Evolutionary conservation across 2,797 vertebrate genomes (phyloP), one percentile per base, ranked within the genome.

Genomic region (Rhinichthys osculus): DNA sequence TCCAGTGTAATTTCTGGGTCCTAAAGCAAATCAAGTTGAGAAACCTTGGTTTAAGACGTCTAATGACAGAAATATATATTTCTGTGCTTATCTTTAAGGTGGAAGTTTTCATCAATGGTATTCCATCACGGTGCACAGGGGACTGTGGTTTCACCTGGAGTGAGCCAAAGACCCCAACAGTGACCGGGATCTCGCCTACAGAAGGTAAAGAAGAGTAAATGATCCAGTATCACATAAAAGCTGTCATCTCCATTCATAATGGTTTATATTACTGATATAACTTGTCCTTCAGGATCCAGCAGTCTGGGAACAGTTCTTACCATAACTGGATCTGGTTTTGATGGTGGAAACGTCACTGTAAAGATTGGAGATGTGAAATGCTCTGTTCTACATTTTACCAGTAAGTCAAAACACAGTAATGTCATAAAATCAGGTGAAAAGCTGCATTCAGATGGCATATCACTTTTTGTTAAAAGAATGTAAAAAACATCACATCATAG

Each of bases 101-200:
- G 85, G 92, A 95, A 91, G 95, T 97, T 71, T 90, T 83, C 57
- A 94, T 97, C 89, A 97, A 97, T 9, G 95, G 93, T 38, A 95
- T 97, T 84, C 93, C 92, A 40, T 94, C 96, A 1, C 93, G 93
- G 42, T 97, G 96, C 88, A 94, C 94, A 4, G 95, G 96, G 2
- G 90, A 95, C 90, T 98, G 97, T 90, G 89, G 92, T 0, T 97
- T 95, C 72, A 89, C 89, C 1, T 97, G 96, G 96, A 92, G 90
- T 0, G 82, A 90, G 14, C 78, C 87, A 13, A 85, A 80, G 17
- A 97, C 97, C 7, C 97, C 97, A 0, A 38, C 88, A 0, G 77
- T 97, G 72, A 90, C 89, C 1, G 87, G 91, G 59, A 92, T 96
- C 88, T 93, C 89, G 57, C 95, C 95, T 2, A 88, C 84, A 3